Evolutionary conservation across 2,888 invertebrate genomes (phyloP), one percentile per base, ranked within the genome.

Genomic region (Dasysyrphus albostriatus): DNA sequence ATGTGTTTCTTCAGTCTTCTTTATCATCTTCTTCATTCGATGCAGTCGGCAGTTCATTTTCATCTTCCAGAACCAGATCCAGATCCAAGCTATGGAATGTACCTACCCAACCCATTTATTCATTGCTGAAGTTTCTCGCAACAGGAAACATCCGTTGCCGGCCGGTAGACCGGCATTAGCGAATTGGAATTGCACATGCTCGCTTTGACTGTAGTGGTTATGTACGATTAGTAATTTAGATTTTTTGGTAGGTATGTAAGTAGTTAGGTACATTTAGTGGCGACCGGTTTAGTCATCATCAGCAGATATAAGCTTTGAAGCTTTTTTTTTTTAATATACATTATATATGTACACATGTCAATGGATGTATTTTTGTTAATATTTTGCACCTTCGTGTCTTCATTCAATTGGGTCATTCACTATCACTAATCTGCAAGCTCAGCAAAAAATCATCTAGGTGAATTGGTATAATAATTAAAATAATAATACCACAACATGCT

Each of bases 231-330:
- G 6, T 14, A 54, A 54, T 29, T 29, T 29, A 54, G 14, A 54
- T 54, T 54, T 49, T 51, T 54, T 8, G 19, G 51, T 5, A 47
- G 16, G 14, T n/a, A n/a, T 14, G n/a, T 44, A 39, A 12, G 19
- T 19, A 51, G 24, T 12, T 19, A 39, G 34, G 16, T 58, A 32
- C n/a, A 2, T 51, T 19, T 7, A 59, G 19, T 39, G 19, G 5
- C 7, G 39, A 39, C 61, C 8, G 61, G 61, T 61, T 59, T 39
- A 61, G 61, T 61, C 61, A 61, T 42, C 61, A 14, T 37, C 34
- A 19, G 16, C n/a, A 58, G 1, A 34, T 19, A 5, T 9, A 39
- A 39, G 24, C 39, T 42, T 39, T 12, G 3, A 14, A 61, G 24
- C 24, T 39, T 24, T 34, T 34, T 16, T 16, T 44, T 44, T n/a